Evolutionary conservation across 2,888 invertebrate species (phyloP).

Genomic region (Synanthedon myopaeformis): DNA sequence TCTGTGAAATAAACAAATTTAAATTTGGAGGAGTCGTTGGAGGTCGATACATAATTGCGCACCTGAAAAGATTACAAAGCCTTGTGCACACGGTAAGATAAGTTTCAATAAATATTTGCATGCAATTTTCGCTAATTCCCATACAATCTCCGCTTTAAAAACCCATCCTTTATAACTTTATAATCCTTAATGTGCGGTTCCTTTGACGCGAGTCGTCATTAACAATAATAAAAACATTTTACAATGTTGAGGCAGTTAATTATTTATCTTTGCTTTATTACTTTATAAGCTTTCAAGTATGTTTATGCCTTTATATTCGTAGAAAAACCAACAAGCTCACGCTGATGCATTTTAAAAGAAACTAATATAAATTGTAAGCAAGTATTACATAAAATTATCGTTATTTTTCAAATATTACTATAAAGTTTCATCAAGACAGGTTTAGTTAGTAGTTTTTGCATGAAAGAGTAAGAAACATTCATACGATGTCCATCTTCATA

Average conservation of each 20-base stretch:
- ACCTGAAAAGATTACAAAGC: no score
- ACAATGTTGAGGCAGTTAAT: conserved; percentile 16
- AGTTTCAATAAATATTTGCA: conserved; percentile 19
- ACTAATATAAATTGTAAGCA: no score
- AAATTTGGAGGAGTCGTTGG: no score
- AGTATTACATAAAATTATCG: no score
- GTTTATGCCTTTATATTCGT: background rate
- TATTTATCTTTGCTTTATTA: background rate
- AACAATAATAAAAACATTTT: conserved; percentile 17
- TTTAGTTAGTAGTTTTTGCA: no score
- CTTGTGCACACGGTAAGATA: background rate
- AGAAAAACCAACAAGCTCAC: background rate
- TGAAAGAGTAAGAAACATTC: no score
- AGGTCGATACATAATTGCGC: no score
- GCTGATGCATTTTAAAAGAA: no score
- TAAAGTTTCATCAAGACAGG: no score
- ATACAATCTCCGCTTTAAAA: conserved; percentile 15
- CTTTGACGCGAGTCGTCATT: conserved; percentile 17
- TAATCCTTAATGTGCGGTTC: conserved; percentile 35
- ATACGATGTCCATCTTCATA: no score
- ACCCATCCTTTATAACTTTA: conserved; percentile 36
- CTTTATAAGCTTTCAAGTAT: background rate
- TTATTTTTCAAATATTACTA: no score
- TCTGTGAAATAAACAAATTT: no score
- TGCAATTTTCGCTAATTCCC: conserved; percentile 19